These are phyloP conservation scores for Caenorhabditis uteleia DNA, from an alignment of 2,888 invertebrate species.

Conservation along the genomic window DNA sequence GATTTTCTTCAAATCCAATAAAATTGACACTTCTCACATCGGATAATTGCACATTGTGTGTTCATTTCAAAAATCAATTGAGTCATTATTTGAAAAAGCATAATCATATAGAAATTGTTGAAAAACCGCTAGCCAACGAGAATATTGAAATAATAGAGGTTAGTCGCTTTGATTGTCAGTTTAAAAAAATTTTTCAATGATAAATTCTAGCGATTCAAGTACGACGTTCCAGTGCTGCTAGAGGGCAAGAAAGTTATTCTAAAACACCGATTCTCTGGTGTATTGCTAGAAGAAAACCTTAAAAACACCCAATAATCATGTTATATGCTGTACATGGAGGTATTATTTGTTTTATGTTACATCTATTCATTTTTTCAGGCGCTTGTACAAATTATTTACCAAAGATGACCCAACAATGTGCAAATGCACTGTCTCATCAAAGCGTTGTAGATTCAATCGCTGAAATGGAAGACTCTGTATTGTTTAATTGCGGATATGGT, in stretches of 20 bases:
- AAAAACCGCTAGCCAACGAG: conserved; percentile 27
- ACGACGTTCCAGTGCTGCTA: conserved; percentile 72
- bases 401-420: neutral
- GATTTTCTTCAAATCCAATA: conserved; percentile 9
- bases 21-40: conserved; percentile 40
- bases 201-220: conserved; percentile 70
- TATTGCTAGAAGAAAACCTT: conserved; percentile 44
- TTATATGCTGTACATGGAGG: conserved; percentile 84
- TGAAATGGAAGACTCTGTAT: conserved; percentile 83
- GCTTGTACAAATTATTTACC: conserved; percentile 16
- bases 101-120: conserved; percentile 25
- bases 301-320: conserved; percentile 73
- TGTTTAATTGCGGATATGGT: conserved; percentile 91
- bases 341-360: conserved; percentile 77
- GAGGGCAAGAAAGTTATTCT: conserved; percentile 69
- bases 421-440: neutral
- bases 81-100: conserved; percentile 32
- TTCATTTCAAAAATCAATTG: conserved; percentile 48
- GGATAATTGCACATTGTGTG: conserved; percentile 47
- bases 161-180: conserved; percentile 50
- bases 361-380: conserved; percentile 18
- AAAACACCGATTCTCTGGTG: conserved; percentile 70
- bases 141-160: conserved; percentile 38
- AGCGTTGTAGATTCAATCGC: conserved; percentile 5
- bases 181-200: conserved; percentile 3